phyloP scores from a whole-genome alignment of 2,797 vertebrate species.

The Fratercula arctica region DNA sequence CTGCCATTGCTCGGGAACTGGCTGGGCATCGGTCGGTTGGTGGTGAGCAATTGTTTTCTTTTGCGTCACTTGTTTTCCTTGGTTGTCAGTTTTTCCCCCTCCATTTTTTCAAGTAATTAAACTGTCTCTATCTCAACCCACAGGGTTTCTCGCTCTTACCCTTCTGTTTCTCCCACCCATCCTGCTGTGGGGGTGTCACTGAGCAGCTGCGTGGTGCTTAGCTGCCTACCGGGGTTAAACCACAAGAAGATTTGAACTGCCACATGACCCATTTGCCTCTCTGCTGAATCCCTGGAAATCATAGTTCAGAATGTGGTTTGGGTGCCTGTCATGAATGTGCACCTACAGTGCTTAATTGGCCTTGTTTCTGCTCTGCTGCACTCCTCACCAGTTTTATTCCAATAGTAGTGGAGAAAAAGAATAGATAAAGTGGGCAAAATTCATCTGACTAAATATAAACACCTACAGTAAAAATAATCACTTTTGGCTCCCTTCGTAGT shows the following conservation, averaged over 20 bases:
- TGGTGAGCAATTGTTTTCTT: neutral
- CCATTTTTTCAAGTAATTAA: neutral
- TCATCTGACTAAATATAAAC: neutral
- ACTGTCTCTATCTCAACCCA: neutral
- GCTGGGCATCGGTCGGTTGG: rapidly evolving
- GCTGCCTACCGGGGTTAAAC: neutral
- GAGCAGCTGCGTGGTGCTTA: neutral
- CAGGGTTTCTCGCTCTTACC: neutral
- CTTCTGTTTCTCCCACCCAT: neutral
- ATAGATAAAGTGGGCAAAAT: neutral
- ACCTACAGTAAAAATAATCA: neutral
- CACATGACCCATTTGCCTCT: neutral
- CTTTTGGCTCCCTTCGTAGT: neutral
- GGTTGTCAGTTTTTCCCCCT: neutral
- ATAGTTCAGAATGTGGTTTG: neutral
- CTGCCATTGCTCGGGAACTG: neutral
- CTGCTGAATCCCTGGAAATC: neutral
- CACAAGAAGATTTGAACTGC: neutral
- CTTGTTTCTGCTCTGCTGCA: neutral
- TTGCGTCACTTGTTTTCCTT: neutral
- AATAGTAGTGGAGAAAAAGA: neutral
- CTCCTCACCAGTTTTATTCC: neutral
- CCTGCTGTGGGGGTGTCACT: neutral
- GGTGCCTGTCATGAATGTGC: neutral
- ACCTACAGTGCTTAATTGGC: neutral